Evolutionary conservation across 2,797 vertebrate species (phyloP).

Genomic region (Myotis pilosus): DNA sequence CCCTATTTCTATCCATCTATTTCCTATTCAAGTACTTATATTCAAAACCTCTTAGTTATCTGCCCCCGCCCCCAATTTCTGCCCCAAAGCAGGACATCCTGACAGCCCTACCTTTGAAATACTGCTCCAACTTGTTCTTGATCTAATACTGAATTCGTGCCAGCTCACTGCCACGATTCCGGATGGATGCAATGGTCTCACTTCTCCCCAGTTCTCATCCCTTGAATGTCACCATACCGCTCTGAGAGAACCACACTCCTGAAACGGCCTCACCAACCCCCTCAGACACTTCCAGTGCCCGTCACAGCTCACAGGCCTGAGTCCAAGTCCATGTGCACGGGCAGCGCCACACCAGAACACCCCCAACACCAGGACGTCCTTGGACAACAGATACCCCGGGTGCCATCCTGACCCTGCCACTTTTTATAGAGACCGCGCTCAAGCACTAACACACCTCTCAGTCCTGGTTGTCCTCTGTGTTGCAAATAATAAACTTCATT

Average conservation of each 20-base stretch:
- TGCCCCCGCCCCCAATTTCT: neutral
- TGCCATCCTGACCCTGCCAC: neutral
- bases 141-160: neutral
- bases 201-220: neutral
- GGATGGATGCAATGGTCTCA: neutral
- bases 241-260: neutral
- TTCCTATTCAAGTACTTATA: neutral
- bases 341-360: neutral
- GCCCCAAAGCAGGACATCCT: neutral
- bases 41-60: neutral
- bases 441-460: neutral
- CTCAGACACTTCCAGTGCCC: neutral
- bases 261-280: neutral
- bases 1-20: neutral
- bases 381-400: neutral
- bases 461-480: neutral
- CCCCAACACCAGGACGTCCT: fast-evolving
- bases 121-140: neutral
- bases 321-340: neutral
- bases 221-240: neutral
- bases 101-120: neutral
- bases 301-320: neutral
- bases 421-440: neutral
- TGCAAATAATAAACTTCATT: neutral
- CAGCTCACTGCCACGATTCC: neutral